Conservation (phyloP, 2,797 vertebrate genomes). For the Darevskia mixta region DNA sequence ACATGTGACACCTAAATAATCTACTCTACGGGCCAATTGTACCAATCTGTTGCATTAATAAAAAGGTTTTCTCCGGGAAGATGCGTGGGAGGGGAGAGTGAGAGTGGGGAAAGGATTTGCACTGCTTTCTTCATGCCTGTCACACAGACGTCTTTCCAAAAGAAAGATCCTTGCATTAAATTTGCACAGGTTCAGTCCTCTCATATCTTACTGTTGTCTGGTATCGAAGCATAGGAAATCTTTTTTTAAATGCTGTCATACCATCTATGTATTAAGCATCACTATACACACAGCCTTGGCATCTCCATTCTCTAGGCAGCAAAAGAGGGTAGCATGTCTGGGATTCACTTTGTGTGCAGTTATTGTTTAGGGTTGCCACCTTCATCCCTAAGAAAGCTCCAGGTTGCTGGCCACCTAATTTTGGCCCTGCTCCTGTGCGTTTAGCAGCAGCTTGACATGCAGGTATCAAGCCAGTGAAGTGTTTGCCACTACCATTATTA, state of each 20-base stretch:
- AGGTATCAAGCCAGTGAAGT: neutral
- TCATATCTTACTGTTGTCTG: neutral
- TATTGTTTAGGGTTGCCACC: neutral
- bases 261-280: neutral
- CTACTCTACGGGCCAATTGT: neutral
- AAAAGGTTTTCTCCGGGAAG: neutral
- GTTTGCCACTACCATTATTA: neutral
- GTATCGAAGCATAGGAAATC: neutral
- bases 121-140: neutral
- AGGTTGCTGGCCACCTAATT: neutral
- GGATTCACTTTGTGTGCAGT: neutral
- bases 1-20: neutral
- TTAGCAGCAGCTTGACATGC: neutral
- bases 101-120: neutral
- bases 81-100: neutral
- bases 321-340: neutral
- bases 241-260: neutral
- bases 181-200: neutral
- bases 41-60: conserved; percentile 27
- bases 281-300: neutral
- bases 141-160: neutral
- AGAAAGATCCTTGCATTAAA: neutral
- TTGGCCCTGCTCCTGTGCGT: neutral
- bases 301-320: neutral
- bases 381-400: neutral